Evolutionary conservation across 1,140 invertebrate genomes (phyloP).

Genomic region (Vollenhovia emeryi): DNA sequence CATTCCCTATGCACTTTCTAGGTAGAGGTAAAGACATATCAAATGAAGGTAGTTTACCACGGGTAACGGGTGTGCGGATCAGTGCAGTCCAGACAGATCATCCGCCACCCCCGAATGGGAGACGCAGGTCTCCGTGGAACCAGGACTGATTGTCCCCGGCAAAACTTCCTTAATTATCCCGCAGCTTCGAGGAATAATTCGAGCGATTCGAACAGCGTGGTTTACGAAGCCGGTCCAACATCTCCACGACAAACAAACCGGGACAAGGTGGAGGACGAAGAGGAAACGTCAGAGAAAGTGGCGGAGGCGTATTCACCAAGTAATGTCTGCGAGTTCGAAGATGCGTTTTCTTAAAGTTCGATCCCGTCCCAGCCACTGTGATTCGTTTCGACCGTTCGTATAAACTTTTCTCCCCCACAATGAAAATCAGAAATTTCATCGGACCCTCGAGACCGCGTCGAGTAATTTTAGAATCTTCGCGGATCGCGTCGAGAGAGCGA

Average conservation of each 20-base stretch:
- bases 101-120: slow-evolving; percentile 6
- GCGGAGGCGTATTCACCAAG: background rate
- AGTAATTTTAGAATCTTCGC: background rate
- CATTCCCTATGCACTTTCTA: background rate
- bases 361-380: slow-evolving; percentile 18
- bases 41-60: slow-evolving; percentile 39
- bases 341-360: slow-evolving; percentile 53
- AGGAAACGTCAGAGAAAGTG: slow-evolving; percentile 17
- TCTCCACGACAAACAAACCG: slow-evolving; percentile 67
- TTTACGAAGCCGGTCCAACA: slow-evolving; percentile 67
- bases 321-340: background rate
- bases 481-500: background rate
- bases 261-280: slow-evolving; percentile 22
- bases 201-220: slow-evolving; percentile 71
- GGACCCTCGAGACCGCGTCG: background rate
- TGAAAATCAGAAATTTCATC: slow-evolving; percentile 52
- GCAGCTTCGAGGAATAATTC: slow-evolving; percentile 78
- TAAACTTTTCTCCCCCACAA: slow-evolving; percentile 50
- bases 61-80: slow-evolving; percentile 32
- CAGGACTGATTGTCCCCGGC: slow-evolving; percentile 78
- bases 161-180: slow-evolving; percentile 85
- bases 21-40: slow-evolving; percentile 51
- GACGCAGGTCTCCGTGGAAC: slow-evolving; percentile 44
- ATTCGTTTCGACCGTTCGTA: slow-evolving; percentile 49
- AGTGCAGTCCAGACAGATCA: slow-evolving; percentile 37